These are phyloP conservation scores for Lithophane semibrunnea DNA, from an alignment of 2,888 invertebrate genomes.

Conservation along the genomic window DNA sequence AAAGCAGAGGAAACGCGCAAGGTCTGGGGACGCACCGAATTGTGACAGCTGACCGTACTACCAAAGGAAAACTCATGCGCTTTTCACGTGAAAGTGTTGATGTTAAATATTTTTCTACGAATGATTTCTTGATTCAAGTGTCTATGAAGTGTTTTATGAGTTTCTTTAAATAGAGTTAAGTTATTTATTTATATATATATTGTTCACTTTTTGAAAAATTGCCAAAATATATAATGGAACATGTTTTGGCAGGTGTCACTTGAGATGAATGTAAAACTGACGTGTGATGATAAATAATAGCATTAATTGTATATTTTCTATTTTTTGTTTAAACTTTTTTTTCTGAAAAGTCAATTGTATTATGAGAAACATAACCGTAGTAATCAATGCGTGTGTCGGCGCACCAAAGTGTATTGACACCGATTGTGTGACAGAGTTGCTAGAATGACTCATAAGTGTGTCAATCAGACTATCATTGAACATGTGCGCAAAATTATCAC, in stretches of 20 bases:
- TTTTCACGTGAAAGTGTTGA: conserved; percentile 21
- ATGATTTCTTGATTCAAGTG: conserved; percentile 3
- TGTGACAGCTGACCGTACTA: conserved; percentile 67
- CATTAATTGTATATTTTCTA: no score
- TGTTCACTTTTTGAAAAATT: not conserved
- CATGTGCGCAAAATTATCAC: conserved; percentile 39
- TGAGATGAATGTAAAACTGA: not conserved
- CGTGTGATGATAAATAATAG: not conserved
- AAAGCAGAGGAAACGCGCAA: conserved; percentile 70
- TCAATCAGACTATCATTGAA: conserved; percentile 51
- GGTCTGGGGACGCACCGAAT: conserved; percentile 68
- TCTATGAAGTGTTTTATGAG: not conserved
- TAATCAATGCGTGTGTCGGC: conserved; percentile 37
- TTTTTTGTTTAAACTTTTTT: not conserved
- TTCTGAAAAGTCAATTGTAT: not conserved
- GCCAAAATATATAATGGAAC: not conserved
- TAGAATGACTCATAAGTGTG: conserved; percentile 63
- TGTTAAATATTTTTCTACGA: not conserved
- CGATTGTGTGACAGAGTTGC: conserved; percentile 57
- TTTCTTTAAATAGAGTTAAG: not conserved
- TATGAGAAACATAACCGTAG: conserved; percentile 34
- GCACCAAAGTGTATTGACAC: conserved; percentile 63
- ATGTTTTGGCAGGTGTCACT: not conserved
- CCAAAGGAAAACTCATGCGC: conserved; percentile 37
- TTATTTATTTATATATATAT: not conserved